A percentile compares a stretch with the other conserved stretches of the same genome.
Evolutionary conservation across 1,140 invertebrate species (phyloP).

Genomic region (Ectropis grisescens): DNA sequence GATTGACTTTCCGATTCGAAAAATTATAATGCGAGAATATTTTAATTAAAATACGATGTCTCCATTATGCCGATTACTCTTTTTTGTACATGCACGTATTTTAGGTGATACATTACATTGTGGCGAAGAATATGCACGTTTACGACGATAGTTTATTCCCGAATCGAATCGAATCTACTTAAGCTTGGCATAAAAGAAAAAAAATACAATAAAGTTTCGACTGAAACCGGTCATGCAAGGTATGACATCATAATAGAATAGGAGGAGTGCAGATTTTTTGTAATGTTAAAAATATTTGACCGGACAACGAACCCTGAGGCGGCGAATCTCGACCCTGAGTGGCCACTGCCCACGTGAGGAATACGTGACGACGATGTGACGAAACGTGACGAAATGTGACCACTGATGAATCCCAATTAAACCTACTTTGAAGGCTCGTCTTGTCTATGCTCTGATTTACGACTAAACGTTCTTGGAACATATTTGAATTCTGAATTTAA

Average conservation of each 20-base stretch:
- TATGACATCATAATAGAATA: slow-evolving; percentile 33
- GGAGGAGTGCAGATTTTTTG: slow-evolving; percentile 32
- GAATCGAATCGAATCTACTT: no score
- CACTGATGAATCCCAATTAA: slow-evolving; percentile 11
- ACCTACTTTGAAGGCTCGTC: not conserved
- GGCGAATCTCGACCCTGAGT: slow-evolving; percentile 37
- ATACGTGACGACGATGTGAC: slow-evolving; percentile 22
- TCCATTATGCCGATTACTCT: no score
- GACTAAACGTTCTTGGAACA: not conserved
- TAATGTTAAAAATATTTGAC: slow-evolving; percentile 41
- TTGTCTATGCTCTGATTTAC: not conserved
- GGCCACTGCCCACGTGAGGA: slow-evolving; percentile 15
- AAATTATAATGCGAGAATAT: no score
- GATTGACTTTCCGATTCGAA: not conserved
- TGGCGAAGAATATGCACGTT: no score
- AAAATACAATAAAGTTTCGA: slow-evolving; percentile 4
- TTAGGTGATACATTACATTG: no score
- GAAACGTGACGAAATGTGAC: slow-evolving; percentile 19
- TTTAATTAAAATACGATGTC: not conserved
- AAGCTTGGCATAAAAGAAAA: no score
- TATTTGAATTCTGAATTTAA: no score
- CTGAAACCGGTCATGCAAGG: slow-evolving; percentile 11
- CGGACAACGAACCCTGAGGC: slow-evolving; percentile 32
- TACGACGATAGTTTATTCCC: no score
- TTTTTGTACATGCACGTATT: no score